Base-by-base conservation (phyloP, 2,797 vertebrate genomes). In the Amphiprion clarkii region DNA sequence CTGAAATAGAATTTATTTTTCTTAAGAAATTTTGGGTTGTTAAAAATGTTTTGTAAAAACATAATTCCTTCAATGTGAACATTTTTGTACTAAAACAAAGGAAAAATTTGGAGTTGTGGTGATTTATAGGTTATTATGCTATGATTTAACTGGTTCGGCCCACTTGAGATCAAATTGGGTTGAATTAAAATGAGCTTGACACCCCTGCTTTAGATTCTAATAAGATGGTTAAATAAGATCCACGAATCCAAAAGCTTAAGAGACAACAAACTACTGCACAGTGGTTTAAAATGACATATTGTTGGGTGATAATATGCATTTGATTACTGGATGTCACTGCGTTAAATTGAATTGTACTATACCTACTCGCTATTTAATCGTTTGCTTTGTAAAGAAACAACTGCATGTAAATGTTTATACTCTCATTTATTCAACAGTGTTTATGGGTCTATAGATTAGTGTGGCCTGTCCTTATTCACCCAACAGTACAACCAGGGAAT, bases 401-500 rank as follows among this genome's bases (percentile, higher is more conserved):
- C 48, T 27, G 14, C 7, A 53, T 72, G 42, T 48, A 62, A 66
- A 49, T 68, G 25, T 44, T 16, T 52, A 29, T 31, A 3, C 29
- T 21, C 42, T 62, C 59, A 72, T 81, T 74, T 74, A 76, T 55
- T 79, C 60, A 82, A 58, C 17, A 0, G 42, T 74, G 52, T 77
- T 86, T 71, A 1, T 67, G 27, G 29, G 53, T n/a, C 55, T 42
- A 83, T 78, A 70, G 83, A 83, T 89, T 67, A 44, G 66, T 44
- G 44, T 67, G 40, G 46, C 70, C 13, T 77, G 70, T 62, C 67
- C 51, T 86, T 78, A 83, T 87, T 79, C 51, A 42, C 51, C 13
- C 21, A 19, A 4, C 36, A 23, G 57, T 54, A 55, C 58, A 33
- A 76, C 65, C 56, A 14, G 89, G 83, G 68, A 85, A 78, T 85